Base-by-base conservation (phyloP, 1,140 invertebrate species). In the Drosophila bocki region DNA sequence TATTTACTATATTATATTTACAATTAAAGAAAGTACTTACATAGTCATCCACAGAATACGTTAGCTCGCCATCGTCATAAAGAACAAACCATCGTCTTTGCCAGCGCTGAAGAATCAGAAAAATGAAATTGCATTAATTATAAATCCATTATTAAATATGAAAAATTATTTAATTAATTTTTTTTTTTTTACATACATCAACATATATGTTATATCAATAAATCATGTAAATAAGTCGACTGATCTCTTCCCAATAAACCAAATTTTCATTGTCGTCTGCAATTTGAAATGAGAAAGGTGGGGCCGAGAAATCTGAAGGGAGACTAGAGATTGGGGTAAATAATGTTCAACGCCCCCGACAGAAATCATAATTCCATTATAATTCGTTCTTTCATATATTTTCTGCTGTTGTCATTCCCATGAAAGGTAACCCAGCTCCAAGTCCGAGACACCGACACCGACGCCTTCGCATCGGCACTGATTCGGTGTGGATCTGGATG, bases 1-100 rank as follows among this genome's bases (percentile, higher is more conserved):
- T 7, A 22, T 7, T n/a, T 8, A 9, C 8, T 41, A 39, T 7
- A 6, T 13, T 47, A 47, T 19, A 19, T 3, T 19, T 22, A 19
- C n/a, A 50, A 12, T 39, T 32, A 32, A 41, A 41, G 11, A 19
- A 37, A 45, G 29, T 63, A 97, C 97, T 98, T 94, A 99, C 98
- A 94, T 98, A 97, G 94, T 99, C 98, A 94, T 99, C 98, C 81
- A 99, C 95, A 5, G 98, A 98, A 93, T 98, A 99, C 48, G 97
- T 98, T 13, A 99, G 94, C 93, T 99, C 98, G 39, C 98, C 98
- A 93, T 99, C 98, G 93, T 99, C 98, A 94, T 98, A 99, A 8
- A 99, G 94, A n/a, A 98, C 96, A 94, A 99, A 99, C 96, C 98
- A 99, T 91, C 98, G 94, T 92, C 98, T 94, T 93, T 99, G 98